Evolutionary conservation across 2,888 invertebrate species (phyloP), one percentile per base, ranked within the genome.

Genomic region (Plebejus argus): DNA sequence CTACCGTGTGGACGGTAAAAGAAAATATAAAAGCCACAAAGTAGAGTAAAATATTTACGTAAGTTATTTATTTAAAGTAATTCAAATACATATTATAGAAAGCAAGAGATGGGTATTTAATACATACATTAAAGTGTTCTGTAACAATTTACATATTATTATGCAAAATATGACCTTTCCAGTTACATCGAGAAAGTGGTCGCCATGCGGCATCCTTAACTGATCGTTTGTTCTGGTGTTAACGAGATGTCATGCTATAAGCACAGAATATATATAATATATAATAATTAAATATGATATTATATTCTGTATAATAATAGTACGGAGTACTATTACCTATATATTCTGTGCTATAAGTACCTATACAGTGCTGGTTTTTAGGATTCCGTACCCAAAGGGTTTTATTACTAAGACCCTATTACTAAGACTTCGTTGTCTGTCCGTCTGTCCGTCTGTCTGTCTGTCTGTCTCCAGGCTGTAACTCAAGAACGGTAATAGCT

Each of bases 111-210:
- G 33, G 4, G 45, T 45, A 72, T 45, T 72, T 72, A 72, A 66
- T 66, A 33, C 33, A 33, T 66, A 33, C 66, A 66, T 72, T 4
- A 72, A 72, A 23, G 8, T 39, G 18, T 72, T 72, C 72, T 72
- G 39, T 72, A 39, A 72, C 72, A 72, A 72, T 72, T 39, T 72
- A 45, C 72, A 49, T 72, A n/a, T n/a, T n/a, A n/a, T n/a, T n/a
- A 72, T 72, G 72, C 20, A 72, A 72, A 71, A 72, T 33, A 66
- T 72, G 72, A 72, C 72, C 72, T 72, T 72, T 45, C 20, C 39
- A 39, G 72, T 39, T 23, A 45, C 20, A 6, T 39, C 45, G 45
- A 33, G 72, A 72, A 72, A 72, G 72, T 72, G 45, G 23, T n/a
- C 20, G 45, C 45, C 20, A n/a, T 6, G 15, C 10, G 20, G 15